Evolutionary conservation across 2,797 vertebrate genomes (phyloP).

Genomic region (Columba guinea): DNA sequence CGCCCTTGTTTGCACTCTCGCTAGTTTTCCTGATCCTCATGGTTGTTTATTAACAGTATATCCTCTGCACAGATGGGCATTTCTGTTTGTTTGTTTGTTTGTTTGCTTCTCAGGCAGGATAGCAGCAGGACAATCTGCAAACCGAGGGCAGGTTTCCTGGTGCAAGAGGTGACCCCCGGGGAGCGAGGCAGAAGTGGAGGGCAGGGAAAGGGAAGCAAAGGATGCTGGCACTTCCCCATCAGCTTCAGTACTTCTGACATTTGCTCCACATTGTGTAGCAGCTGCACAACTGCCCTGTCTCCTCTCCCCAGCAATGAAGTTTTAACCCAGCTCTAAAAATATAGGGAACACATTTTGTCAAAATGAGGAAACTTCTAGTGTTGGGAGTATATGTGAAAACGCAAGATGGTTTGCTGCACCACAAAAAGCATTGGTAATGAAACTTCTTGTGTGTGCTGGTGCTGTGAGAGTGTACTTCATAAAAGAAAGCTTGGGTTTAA

Average conservation of each 20-base stretch:
- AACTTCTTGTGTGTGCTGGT: not conserved
- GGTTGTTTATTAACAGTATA: not conserved
- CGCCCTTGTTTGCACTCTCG: not conserved
- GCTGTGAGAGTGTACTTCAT: not conserved
- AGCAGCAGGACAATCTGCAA: not conserved
- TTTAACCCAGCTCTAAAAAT: slow-evolving; percentile 9
- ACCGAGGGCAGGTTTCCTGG: not conserved
- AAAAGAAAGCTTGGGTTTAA: not conserved
- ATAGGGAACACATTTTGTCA: not conserved
- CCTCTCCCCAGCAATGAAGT: not conserved
- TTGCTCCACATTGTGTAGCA: fast-evolving
- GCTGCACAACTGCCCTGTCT: not conserved
- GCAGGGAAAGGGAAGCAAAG: slow-evolving; percentile 49
- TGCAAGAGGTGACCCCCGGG: not conserved
- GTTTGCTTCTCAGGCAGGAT: not conserved
- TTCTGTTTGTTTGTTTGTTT: not conserved
- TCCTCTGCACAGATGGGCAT: not conserved
- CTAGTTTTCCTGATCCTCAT: not conserved
- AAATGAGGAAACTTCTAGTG: slow-evolving; percentile 16
- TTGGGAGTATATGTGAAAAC: slow-evolving; percentile 1
- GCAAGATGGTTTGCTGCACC: not conserved
- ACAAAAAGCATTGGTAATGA: not conserved
- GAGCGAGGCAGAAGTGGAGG: slow-evolving; percentile 51
- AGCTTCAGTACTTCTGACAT: not conserved
- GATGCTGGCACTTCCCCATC: slow-evolving; percentile 15